Percentiles rank a stretch among this genome's conserved stretches.
phyloP scores from a whole-genome alignment of 2,113 vertebrate species.

The Microcebus jonahi region DNA sequence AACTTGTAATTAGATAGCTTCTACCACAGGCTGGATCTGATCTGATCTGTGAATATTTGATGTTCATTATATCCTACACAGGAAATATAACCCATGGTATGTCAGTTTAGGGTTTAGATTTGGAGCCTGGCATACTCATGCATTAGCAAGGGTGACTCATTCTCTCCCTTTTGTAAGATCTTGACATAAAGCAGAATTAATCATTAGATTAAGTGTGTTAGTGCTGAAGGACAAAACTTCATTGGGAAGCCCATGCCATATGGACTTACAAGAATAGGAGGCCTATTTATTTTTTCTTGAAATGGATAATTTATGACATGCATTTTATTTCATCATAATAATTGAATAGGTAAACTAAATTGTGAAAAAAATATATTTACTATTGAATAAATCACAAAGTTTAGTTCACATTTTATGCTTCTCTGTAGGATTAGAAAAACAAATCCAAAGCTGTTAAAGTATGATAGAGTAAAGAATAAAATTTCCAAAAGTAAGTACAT shows the following conservation, averaged over 20 bases:
- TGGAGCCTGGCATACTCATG: background rate
- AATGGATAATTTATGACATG: conserved; percentile 19
- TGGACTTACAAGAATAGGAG: background rate
- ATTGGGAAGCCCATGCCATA: background rate
- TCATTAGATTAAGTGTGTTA: conserved; percentile 39
- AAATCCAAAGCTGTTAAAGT: conserved; percentile 38
- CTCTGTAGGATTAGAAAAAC: conserved; percentile 8
- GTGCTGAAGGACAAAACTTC: background rate
- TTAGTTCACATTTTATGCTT: background rate
- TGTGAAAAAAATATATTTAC: conserved; percentile 29
- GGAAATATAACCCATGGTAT: background rate
- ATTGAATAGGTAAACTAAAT: conserved; percentile 11
- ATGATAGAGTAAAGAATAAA: conserved; percentile 23
- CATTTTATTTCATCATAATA: conserved; percentile 30
- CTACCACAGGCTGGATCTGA: background rate
- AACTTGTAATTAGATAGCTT: background rate
- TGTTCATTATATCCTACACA: background rate
- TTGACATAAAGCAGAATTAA: conserved; percentile 42
- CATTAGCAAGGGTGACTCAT: background rate
- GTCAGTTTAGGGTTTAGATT: background rate
- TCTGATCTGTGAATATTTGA: background rate
- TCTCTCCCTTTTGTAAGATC: conserved; percentile 1
- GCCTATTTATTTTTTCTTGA: conserved; percentile 49
- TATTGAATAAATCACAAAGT: conserved; percentile 12
- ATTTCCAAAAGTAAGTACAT: background rate